These are phyloP conservation scores for Dendrocincla tyrannina DNA, from an alignment of 2,797 vertebrate species.

Conservation along the genomic window DNA sequence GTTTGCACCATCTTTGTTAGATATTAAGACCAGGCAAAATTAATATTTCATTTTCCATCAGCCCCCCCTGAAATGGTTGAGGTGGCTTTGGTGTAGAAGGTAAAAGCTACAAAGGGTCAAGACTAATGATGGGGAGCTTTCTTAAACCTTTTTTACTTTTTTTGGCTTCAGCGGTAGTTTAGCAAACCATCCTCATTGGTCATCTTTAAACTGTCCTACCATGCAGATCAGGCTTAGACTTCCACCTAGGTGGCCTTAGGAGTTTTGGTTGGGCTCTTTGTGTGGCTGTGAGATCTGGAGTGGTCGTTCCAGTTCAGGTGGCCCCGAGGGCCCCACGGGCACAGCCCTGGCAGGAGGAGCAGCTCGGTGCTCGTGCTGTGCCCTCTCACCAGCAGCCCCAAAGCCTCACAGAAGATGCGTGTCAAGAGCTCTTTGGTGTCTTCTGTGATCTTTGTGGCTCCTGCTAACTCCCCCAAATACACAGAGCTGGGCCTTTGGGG, in stretches of 20 bases:
- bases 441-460: conserved; percentile 35
- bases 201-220: conserved; percentile 23
- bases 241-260: neutral
- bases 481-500: neutral
- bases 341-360: neutral
- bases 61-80: conserved; percentile 43
- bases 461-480: neutral
- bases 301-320: neutral
- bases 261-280: conserved; percentile 29
- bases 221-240: conserved; percentile 21
- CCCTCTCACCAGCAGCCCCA: neutral
- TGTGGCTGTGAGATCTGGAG: neutral
- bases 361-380: accelerated
- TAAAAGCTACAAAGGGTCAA: conserved; percentile 46
- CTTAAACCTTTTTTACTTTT: neutral
- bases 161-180: conserved; percentile 39
- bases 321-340: neutral
- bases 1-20: conserved; percentile 93
- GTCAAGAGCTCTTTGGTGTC: conserved; percentile 65
- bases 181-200: conserved; percentile 42
- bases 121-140: conserved; percentile 8
- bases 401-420: conserved; percentile 43
- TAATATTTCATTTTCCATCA: conserved; percentile 76
- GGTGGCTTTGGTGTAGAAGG: conserved; percentile 63
- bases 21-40: conserved; percentile 83